These are phyloP conservation scores for Rousettus leschenaultii DNA, from an alignment of 2,113 vertebrate species.

Conservation along the genomic window DNA sequence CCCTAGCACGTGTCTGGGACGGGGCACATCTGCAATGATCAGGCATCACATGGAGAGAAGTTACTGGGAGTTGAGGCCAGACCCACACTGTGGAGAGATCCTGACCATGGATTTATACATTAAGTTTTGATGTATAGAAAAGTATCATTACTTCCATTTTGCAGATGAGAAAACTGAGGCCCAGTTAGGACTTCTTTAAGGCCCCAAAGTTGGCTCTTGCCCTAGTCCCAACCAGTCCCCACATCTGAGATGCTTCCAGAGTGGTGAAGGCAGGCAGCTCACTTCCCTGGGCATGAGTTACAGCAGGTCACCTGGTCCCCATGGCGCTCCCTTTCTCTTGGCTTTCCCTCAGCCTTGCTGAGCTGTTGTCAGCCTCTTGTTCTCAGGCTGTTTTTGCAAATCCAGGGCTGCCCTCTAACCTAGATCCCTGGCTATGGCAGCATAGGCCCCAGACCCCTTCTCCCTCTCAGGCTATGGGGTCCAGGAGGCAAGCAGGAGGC, in stretches of 20 bases:
- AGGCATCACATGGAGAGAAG: neutral
- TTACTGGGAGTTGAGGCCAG: rapidly evolving
- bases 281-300: rapidly evolving
- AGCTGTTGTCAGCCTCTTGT: neutral
- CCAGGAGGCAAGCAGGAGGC: neutral
- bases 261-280: rapidly evolving
- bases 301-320: neutral
- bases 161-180: neutral
- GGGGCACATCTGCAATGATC: too few species aligned
- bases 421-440: neutral
- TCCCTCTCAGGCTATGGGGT: neutral
- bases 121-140: neutral
- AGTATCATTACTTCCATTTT: neutral
- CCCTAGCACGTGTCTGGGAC: neutral
- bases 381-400: neutral
- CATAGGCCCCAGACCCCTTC: neutral
- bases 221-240: neutral
- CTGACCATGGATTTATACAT: neutral
- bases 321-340: neutral
- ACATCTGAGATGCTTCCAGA: too few species aligned
- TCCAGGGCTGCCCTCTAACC: neutral
- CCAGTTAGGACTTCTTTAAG: neutral
- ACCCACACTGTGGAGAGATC: neutral
- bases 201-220: neutral
- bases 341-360: neutral